Conservation (phyloP, 2,888 invertebrate species). For the Blastobasis adustella region DNA sequence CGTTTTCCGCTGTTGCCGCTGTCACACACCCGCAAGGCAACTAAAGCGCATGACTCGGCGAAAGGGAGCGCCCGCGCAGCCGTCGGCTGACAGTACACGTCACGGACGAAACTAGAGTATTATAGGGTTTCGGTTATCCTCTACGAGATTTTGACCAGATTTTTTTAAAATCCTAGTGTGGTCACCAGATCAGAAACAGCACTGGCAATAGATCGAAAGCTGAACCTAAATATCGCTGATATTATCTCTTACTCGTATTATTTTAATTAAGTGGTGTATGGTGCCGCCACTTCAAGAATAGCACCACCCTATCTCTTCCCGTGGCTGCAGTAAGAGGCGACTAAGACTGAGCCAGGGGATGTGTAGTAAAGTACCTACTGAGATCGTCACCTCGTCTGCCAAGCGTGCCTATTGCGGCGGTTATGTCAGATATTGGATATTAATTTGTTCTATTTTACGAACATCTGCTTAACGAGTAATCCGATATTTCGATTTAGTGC, state of each 20-base stretch:
- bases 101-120: too few species aligned
- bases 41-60: conserved; percentile 67
- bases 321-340: background rate
- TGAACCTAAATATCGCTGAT: too few species aligned
- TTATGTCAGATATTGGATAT: too few species aligned
- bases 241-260: too few species aligned
- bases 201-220: too few species aligned
- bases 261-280: background rate
- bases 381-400: background rate
- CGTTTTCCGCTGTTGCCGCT: conserved; percentile 10
- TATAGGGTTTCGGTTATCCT: too few species aligned
- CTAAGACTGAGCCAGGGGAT: background rate
- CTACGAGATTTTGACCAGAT: too few species aligned
- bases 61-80: conserved; percentile 30
- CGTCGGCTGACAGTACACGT: background rate
- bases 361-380: background rate
- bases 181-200: too few species aligned
- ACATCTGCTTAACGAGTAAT: too few species aligned
- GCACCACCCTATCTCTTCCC: background rate
- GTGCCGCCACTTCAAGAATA: background rate
- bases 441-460: too few species aligned
- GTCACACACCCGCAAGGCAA: conserved; percentile 42
- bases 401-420: background rate
- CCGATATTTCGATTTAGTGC: too few species aligned
- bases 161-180: too few species aligned